Evolutionary conservation across 2,113 vertebrate genomes (phyloP), one percentile per base, ranked within the genome.

Genomic region (Lampris incognitus): DNA sequence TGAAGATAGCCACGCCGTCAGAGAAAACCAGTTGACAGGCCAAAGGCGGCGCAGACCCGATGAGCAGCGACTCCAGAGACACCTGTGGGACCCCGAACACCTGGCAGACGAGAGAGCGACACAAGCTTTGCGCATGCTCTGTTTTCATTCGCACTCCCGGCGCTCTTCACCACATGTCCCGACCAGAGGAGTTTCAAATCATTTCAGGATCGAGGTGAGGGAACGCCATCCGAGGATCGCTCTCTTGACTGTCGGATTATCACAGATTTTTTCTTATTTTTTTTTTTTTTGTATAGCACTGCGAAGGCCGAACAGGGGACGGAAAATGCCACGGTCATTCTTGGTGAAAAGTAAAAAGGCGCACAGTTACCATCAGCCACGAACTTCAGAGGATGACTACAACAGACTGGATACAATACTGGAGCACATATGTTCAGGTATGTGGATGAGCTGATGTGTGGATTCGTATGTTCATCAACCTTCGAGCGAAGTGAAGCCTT

Each of bases 331-430:
- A 58, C 95, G 98, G 65, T 98, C 98, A 8, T 99, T 99, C 91
- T 89, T 99, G 61, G 98, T 99, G 74, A 99, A 99, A 93, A 98
- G 97, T 85, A 99, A 99, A 91, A 96, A 96, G 84, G 98, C 98
- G 11, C 97, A 99, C 93, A 99, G 97, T 85, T 99, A 99, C 93
- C 98, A 98, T 89, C 96, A 97, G 84, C 97, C 95, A 13, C 93
- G 98, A 2, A 90, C 87, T 9, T 86, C 94, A 2, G 96, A 97
- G 83, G 96, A 96, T 51, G 95, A 96, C 84, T 95, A 92, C 85
- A 91, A 85, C 84, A 89, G 89, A 6, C 88, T 95, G 86, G 96
- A 96, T 77, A 85, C 85, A 0, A 89, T 95, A 1, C 91, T 96
- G 51, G 93, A 94, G 48, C 93, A 95, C 0, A 96, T 97, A 65